phyloP scores from a whole-genome alignment of 1,140 invertebrate genomes.

The Phenacoccus solenopsis region DNA sequence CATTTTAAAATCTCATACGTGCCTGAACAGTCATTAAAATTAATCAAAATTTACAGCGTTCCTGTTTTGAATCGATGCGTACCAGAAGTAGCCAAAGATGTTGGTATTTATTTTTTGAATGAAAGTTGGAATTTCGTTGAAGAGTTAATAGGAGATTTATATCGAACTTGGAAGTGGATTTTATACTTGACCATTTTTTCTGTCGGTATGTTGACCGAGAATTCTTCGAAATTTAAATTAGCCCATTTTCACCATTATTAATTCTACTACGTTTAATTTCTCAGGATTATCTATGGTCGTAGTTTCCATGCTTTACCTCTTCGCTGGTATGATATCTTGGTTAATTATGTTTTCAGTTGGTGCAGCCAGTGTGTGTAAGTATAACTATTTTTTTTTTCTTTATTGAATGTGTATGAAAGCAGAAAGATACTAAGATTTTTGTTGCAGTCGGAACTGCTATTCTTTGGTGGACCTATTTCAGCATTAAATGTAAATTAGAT shows the following conservation, averaged over 20 bases:
- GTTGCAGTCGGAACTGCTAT: slow-evolving; percentile 52
- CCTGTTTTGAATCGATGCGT: slow-evolving; percentile 64
- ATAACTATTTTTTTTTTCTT: not conserved
- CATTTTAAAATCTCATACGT: not conserved
- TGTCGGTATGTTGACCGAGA: slow-evolving; percentile 65
- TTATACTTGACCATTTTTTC: slow-evolving; percentile 66
- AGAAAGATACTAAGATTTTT: slow-evolving; percentile 7
- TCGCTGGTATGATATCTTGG: slow-evolving; percentile 53
- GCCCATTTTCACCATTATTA: not conserved
- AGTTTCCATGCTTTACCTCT: slow-evolving; percentile 68
- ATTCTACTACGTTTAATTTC: slow-evolving; percentile 31
- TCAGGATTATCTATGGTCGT: slow-evolving; percentile 67
- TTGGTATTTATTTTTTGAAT: slow-evolving; percentile 62
- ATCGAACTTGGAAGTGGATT: slow-evolving; percentile 73
- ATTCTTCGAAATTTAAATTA: too few species aligned
- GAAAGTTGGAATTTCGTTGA: slow-evolving; percentile 79
- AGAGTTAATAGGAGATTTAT: slow-evolving; percentile 75
- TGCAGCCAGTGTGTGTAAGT: slow-evolving; percentile 45
- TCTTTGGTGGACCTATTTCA: slow-evolving; percentile 80
- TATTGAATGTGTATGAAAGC: not conserved
- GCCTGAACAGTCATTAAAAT: not conserved
- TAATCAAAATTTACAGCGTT: not conserved
- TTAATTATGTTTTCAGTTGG: not conserved
- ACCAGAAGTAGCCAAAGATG: slow-evolving; percentile 50
- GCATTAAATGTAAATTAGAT: slow-evolving; percentile 56